Evolutionary conservation across 2,113 vertebrate species (phyloP).

Genomic region (Xiphophorus maculatus): DNA sequence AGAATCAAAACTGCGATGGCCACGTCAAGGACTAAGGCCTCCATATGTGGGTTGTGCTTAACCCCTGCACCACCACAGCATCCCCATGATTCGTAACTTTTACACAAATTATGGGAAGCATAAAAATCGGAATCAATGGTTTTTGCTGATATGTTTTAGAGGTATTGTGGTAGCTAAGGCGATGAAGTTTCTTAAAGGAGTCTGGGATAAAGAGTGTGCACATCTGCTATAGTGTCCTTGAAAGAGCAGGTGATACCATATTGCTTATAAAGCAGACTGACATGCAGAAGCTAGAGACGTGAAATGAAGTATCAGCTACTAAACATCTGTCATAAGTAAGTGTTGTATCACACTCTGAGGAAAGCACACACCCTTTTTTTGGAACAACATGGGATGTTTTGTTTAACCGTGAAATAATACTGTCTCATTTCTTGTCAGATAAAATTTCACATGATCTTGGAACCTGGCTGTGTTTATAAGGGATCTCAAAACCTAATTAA

Average conservation of each 20-base stretch:
- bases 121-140: conserved; percentile 1
- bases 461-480: too few species aligned
- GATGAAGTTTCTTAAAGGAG: neutral
- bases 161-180: neutral
- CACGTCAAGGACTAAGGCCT: too few species aligned
- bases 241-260: too few species aligned
- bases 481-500: too few species aligned
- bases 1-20: too few species aligned
- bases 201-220: neutral
- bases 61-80: too few species aligned
- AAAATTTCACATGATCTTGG: neutral
- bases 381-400: neutral
- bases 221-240: too few species aligned
- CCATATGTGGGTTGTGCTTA: too few species aligned
- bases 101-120: neutral
- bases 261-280: too few species aligned
- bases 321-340: conserved; percentile 10
- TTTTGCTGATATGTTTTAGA: neutral
- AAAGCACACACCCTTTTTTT: neutral
- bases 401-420: neutral
- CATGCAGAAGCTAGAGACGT: too few species aligned
- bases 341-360: conserved; percentile 2
- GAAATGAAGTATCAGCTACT: conserved; percentile 10
- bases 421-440: neutral
- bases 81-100: too few species aligned